phyloP scores from a whole-genome alignment of 92 coral and sea anemone species.

The Scolanthus callimorphus region DNA sequence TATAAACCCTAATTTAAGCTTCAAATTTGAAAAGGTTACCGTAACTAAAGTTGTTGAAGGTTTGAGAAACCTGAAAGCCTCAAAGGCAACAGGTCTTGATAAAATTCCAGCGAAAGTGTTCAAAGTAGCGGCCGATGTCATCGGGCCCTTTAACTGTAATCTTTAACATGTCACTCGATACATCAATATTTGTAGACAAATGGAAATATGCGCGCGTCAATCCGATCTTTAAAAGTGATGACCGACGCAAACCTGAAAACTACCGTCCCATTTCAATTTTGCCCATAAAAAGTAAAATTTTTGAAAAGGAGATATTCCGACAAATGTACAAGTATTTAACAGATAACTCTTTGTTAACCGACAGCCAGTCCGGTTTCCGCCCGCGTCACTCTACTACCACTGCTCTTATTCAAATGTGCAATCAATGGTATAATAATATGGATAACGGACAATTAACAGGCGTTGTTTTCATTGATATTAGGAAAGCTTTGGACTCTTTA shows the following conservation, averaged over 20 bases:
- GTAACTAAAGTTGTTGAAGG: neutral
- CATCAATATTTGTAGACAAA: neutral
- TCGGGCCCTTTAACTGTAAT: neutral
- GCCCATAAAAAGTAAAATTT: neutral
- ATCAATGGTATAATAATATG: neutral
- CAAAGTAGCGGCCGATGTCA: neutral
- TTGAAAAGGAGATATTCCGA: constrained; percentile 2
- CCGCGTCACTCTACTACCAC: too few relatives aligned
- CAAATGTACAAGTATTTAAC: too few relatives aligned
- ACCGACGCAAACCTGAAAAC: neutral
- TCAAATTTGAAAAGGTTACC: neutral
- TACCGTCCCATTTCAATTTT: neutral
- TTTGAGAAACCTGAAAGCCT: constrained; percentile 13
- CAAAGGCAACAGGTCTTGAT: constrained; percentile 26
- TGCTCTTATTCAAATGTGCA: constrained; percentile 1
- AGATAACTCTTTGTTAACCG: too few relatives aligned
- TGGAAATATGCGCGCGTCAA: neutral
- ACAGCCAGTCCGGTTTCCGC: too few relatives aligned
- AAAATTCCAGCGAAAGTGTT: too few relatives aligned
- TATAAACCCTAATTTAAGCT: neutral
- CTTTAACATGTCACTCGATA: neutral
- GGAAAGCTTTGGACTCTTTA: constrained; percentile 1
- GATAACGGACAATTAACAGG: neutral
- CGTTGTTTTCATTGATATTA: neutral
- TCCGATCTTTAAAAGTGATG: neutral